Conservation (phyloP, 2,797 vertebrate species). For the Amazonetta brasiliensis region DNA sequence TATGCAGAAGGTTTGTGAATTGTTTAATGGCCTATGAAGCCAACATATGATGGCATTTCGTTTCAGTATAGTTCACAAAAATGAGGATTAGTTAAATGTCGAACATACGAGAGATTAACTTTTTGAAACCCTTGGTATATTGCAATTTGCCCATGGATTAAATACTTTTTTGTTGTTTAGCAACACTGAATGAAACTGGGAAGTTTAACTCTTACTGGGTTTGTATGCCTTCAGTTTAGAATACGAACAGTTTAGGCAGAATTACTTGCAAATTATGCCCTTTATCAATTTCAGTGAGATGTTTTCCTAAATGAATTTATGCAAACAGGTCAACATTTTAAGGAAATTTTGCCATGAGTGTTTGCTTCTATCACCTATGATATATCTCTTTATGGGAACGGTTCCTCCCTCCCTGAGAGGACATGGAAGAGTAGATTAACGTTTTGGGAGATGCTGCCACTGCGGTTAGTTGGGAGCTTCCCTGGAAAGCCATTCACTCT, state of each 20-base stretch:
- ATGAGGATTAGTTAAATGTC: slow-evolving; percentile 62
- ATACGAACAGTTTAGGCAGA: not conserved
- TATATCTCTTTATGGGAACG: slow-evolving; percentile 52
- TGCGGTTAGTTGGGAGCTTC: not conserved
- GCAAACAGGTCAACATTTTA: not conserved
- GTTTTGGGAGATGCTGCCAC: not conserved
- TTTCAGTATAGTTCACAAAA: slow-evolving; percentile 68
- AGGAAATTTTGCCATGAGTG: not conserved
- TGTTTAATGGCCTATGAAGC: slow-evolving; percentile 77
- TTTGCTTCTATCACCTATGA: not conserved
- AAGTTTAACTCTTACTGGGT: not conserved
- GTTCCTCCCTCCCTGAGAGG: slow-evolving; percentile 31
- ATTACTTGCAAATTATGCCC: slow-evolving; percentile 33
- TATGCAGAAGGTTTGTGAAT: slow-evolving; percentile 99
- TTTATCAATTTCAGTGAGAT: not conserved
- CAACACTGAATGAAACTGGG: not conserved
- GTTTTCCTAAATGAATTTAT: not conserved
- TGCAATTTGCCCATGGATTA: slow-evolving; percentile 58
- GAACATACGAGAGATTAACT: slow-evolving; percentile 12
- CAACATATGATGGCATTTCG: slow-evolving; percentile 59
- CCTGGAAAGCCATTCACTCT: not conserved
- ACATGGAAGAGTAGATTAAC: slow-evolving; percentile 5
- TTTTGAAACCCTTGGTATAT: slow-evolving; percentile 86
- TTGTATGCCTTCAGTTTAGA: not conserved
- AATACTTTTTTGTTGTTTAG: not conserved